Evolutionary conservation across 2,113 vertebrate species (phyloP).

Genomic region (Onychostruthus taczanowskii): DNA sequence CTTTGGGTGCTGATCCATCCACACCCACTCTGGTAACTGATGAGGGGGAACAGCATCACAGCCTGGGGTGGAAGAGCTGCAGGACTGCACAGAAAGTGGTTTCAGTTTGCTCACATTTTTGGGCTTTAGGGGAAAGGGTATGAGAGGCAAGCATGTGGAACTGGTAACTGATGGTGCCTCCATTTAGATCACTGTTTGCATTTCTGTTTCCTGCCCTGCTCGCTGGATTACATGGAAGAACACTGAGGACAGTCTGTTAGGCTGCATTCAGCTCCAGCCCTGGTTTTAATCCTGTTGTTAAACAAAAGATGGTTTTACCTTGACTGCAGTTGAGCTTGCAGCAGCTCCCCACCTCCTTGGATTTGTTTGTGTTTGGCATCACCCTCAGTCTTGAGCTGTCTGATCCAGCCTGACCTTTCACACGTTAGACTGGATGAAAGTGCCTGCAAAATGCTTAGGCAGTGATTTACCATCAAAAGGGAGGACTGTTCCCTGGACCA

Average conservation of each 20-base stretch:
- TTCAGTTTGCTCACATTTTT: background rate
- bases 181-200: background rate
- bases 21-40: background rate
- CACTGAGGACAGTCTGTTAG: background rate
- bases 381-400: background rate
- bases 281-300: slow-evolving; percentile 3
- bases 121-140: background rate
- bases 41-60: background rate
- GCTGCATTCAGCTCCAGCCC: slow-evolving; percentile 30
- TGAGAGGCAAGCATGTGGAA: background rate
- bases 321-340: background rate
- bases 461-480: background rate
- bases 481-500: background rate
- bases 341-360: background rate
- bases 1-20: background rate
- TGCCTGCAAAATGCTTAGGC: background rate
- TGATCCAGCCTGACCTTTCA: slow-evolving; percentile 41
- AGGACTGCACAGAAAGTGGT: background rate
- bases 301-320: background rate
- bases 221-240: background rate
- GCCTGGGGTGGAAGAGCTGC: background rate
- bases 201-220: slow-evolving; percentile 11
- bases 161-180: background rate
- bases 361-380: background rate
- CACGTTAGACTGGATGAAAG: background rate